Evolutionary conservation across 1,140 invertebrate genomes (phyloP).

Genomic region (Pseudomyrmex gracilis): DNA sequence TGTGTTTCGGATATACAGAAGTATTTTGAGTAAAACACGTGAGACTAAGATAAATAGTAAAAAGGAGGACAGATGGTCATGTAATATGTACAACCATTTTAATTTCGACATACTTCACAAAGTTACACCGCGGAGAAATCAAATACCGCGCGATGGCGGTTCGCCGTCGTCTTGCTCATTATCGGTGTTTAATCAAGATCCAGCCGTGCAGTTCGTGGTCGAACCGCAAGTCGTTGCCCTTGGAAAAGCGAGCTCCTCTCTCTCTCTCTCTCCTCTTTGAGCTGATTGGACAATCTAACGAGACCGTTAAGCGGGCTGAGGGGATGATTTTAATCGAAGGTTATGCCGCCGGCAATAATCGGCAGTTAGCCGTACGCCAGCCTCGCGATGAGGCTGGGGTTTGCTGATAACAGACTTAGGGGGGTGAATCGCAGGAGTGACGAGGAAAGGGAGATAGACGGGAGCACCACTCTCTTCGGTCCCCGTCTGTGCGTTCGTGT

Average conservation of each 20-base stretch:
- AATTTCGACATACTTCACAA: background rate
- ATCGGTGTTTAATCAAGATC: conserved; percentile 34
- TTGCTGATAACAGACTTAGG: conserved; percentile 82
- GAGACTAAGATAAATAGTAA: too few species aligned
- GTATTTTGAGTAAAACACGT: too few species aligned
- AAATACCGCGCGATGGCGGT: background rate
- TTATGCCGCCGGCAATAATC: conserved; percentile 77
- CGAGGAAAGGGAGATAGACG: background rate
- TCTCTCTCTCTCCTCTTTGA: background rate
- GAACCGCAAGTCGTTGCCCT: conserved; percentile 9
- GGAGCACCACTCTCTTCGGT: conserved; percentile 60
- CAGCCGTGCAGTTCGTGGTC: background rate
- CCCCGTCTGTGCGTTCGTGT: conserved; percentile 38
- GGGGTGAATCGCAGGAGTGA: conserved; percentile 52
- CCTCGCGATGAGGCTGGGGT: conserved; percentile 68
- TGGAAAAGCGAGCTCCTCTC: background rate
- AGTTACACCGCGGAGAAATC: background rate
- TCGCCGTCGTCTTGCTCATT: background rate
- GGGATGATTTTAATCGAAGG: conserved; percentile 76
- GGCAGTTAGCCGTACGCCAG: conserved; percentile 74
- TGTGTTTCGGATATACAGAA: too few species aligned
- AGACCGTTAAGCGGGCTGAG: conserved; percentile 65
- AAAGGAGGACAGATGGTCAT: too few species aligned
- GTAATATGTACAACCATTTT: background rate
- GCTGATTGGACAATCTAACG: conserved; percentile 67